These are phyloP conservation scores for Campylomormyrus numenius DNA, from an alignment of 2,113 vertebrate genomes.

Conservation along the genomic window DNA sequence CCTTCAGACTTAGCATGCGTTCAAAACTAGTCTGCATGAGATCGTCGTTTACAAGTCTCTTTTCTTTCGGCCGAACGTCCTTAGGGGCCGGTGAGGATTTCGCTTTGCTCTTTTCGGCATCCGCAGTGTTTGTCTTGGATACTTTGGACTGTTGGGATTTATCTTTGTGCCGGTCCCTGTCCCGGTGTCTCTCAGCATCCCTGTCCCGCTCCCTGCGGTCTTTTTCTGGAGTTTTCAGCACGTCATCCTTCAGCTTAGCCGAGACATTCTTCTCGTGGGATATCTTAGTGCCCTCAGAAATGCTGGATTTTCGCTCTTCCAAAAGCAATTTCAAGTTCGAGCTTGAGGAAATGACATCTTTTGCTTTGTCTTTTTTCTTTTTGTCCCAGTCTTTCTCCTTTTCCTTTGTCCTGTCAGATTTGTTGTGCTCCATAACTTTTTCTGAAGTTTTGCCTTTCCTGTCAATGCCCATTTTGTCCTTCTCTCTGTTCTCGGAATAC, in stretches of 20 bases:
- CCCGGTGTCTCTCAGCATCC: conserved; percentile 81
- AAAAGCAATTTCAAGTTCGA: conserved; percentile 66
- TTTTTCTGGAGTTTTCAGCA: conserved; percentile 76
- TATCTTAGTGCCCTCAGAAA: conserved; percentile 64
- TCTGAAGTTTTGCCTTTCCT: conserved; percentile 76
- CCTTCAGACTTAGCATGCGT: conserved; percentile 95
- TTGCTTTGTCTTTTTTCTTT: conserved; percentile 77
- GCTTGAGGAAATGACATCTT: conserved; percentile 58
- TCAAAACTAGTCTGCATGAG: conserved; percentile 99
- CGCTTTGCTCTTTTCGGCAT: conserved; percentile 71
- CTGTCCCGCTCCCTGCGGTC: conserved; percentile 75
- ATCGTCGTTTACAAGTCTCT: conserved; percentile 91
- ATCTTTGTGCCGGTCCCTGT: conserved; percentile 80
- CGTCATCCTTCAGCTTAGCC: conserved; percentile 81
- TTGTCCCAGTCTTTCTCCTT: conserved; percentile 76
- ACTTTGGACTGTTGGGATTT: conserved; percentile 69
- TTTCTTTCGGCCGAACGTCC: conserved; percentile 85
- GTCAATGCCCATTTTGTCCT: conserved; percentile 70
- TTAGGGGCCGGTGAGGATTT: conserved; percentile 68
- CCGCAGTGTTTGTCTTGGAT: conserved; percentile 53
- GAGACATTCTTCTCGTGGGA: conserved; percentile 61
- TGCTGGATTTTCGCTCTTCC: conserved; percentile 75
- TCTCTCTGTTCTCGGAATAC: conserved; percentile 60
- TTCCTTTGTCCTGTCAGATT: conserved; percentile 69
- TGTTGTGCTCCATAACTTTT: conserved; percentile 69